Evolutionary conservation across 1,140 invertebrate genomes (phyloP), one percentile per base, ranked within the genome.

Genomic region (Ceratosolen fusciceps): DNA sequence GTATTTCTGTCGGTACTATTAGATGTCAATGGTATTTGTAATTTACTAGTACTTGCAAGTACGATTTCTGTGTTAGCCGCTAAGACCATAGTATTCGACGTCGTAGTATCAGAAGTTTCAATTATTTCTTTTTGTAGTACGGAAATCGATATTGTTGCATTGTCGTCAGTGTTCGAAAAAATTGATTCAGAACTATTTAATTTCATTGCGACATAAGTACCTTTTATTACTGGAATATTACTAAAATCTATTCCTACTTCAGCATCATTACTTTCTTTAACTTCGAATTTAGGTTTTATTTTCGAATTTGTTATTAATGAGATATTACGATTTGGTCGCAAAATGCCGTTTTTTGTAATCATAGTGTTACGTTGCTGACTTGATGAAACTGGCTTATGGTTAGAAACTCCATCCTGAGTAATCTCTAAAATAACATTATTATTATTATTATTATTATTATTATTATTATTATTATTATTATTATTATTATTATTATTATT

Each of bases 161-260:
- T 88, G 14, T 85, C 83, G 24, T 83, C 85, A 26, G 80, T 77
- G 77, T 83, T 87, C 0, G 83, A 86, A 47, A 39, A 67, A 67
- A 80, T 39, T 83, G 84, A 75, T 4, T 84, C 77, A n/a, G 85
- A 86, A 8, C 83, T 71, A 83, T 89, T 88, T 7, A 88, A 80
- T 80, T 88, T 90, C 0, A 89, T 90, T 3, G 86, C 91, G 76
- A 85, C 90, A 70, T 90, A 91, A 1, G 85, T 89, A n/a, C 90
- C 89, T 81, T 88, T 88, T 79, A 90, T 89, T 14, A 86, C 89
- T 10, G 88, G 89, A 56, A 88, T 87, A 26, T 89, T 89, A n/a
- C 79, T 86, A 39, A 90, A 87, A 43, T 90, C 88, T 56, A 89
- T 86, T 39, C 74, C 73, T 2, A 37, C 47, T n/a, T 89, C 87